A percentile compares a stretch with the other conserved stretches of the same genome.
Evolutionary conservation across 2,888 invertebrate genomes (phyloP).

Genomic region (Drosophila pegasa): DNA sequence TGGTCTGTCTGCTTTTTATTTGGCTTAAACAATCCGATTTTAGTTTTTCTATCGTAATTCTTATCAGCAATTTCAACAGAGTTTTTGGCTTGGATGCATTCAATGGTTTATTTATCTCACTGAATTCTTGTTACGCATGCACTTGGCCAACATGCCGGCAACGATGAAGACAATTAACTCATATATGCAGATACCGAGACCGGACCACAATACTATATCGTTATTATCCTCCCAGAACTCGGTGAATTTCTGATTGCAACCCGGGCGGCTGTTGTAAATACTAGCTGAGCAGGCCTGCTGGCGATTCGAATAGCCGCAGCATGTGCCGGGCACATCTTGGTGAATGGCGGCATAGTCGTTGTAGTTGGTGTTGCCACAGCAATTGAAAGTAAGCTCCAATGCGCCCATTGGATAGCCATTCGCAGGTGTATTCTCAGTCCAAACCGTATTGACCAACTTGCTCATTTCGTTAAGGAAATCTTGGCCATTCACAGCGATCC

Average conservation of each 20-base stretch:
- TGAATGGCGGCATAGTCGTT: slow-evolving; percentile 32
- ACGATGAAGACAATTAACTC: slow-evolving; percentile 92
- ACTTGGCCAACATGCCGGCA: slow-evolving; percentile 92
- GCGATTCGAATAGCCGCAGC: slow-evolving; percentile 65
- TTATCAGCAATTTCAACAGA: background rate
- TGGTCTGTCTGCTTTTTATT: background rate
- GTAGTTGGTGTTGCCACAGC: slow-evolving; percentile 70
- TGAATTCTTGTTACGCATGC: slow-evolving; percentile 86
- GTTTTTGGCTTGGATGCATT: no score
- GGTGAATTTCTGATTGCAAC: slow-evolving; percentile 77
- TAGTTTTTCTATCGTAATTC: background rate
- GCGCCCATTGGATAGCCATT: slow-evolving; percentile 75
- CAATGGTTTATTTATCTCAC: slow-evolving; percentile 30
- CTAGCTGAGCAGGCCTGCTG: slow-evolving; percentile 25
- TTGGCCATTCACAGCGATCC: slow-evolving; percentile 88
- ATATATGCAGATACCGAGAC: slow-evolving; percentile 88
- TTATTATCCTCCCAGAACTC: slow-evolving; percentile 81
- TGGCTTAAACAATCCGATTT: background rate
- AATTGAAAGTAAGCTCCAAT: slow-evolving; percentile 72
- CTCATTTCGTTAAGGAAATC: slow-evolving; percentile 86
- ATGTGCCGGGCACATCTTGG: slow-evolving; percentile 64
- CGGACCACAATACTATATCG: slow-evolving; percentile 87
- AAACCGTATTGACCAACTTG: slow-evolving; percentile 85
- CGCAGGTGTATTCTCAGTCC: slow-evolving; percentile 55
- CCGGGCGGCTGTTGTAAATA: slow-evolving; percentile 40